phyloP scores from a whole-genome alignment of 2,113 vertebrate genomes.

The Poecilia latipinna region DNA sequence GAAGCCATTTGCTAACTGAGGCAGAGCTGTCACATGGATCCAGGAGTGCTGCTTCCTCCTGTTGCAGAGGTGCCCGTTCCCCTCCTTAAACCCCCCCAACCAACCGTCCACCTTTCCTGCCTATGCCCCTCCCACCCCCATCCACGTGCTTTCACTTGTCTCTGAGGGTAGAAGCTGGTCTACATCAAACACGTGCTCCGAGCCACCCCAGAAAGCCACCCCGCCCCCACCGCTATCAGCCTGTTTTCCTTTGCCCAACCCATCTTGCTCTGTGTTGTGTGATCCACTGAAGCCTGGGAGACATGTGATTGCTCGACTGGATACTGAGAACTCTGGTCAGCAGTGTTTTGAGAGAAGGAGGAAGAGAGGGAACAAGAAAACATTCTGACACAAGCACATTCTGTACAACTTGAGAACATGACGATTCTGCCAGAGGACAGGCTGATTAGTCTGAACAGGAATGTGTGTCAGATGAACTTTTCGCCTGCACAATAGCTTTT shows the following conservation, averaged over 20 bases:
- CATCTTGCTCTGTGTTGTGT: constrained; percentile 46
- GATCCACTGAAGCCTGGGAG: constrained; percentile 61
- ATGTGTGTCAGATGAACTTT: neutral
- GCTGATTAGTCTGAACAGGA: constrained; percentile 21
- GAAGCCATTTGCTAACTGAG: constrained; percentile 41
- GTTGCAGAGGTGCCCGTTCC: constrained; percentile 43
- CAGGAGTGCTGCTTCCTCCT: constrained; percentile 45
- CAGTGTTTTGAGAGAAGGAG: constrained; percentile 62
- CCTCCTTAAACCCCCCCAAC: neutral
- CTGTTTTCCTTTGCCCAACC: constrained; percentile 60
- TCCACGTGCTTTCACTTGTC: constrained; percentile 65
- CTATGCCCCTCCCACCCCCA: constrained; percentile 1
- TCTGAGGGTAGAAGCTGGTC: constrained; percentile 54
- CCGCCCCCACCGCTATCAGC: constrained; percentile 46
- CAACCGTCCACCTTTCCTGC: constrained; percentile 11
- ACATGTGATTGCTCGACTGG: constrained; percentile 75
- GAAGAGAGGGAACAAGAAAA: constrained; percentile 67
- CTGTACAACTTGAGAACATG: constrained; percentile 48
- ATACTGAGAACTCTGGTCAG: constrained; percentile 68
- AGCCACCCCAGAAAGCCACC: constrained; percentile 38
- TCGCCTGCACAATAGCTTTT: too few relatives aligned
- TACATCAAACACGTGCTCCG: constrained; percentile 67
- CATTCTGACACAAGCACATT: constrained; percentile 69
- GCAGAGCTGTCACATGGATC: constrained; percentile 35
- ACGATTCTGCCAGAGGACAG: constrained; percentile 14